phyloP scores from a whole-genome alignment of 1,140 invertebrate species.

The Lucilia sericata region DNA sequence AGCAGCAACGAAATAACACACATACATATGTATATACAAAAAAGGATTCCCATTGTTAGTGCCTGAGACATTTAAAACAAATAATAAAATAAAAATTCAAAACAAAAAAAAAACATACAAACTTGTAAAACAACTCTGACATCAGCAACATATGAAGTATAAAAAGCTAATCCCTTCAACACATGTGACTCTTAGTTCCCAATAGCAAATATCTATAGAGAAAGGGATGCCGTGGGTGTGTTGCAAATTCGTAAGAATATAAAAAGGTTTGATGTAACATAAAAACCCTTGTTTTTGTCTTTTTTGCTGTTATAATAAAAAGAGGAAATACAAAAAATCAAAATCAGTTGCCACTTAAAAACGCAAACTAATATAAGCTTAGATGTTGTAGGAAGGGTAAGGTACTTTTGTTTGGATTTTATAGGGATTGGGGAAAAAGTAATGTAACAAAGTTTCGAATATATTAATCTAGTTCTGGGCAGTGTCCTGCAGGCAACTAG shows the following conservation, averaged over 20 bases:
- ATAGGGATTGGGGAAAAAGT: too few species aligned
- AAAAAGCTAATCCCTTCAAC: background rate
- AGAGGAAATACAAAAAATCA: background rate
- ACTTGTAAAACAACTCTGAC: conserved; percentile 19
- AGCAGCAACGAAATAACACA: too few species aligned
- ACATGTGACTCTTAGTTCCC: background rate
- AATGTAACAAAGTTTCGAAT: too few species aligned
- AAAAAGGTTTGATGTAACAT: too few species aligned
- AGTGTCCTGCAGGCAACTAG: too few species aligned
- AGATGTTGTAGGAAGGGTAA: too few species aligned
- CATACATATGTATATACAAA: background rate
- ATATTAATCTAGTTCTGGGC: too few species aligned
- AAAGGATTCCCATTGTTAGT: background rate
- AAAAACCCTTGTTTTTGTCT: too few species aligned
- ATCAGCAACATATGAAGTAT: conserved; percentile 12
- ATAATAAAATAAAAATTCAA: conserved; percentile 26
- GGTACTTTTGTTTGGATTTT: too few species aligned
- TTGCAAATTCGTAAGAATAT: too few species aligned
- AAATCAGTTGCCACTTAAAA: background rate
- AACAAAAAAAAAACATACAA: background rate
- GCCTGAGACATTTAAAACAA: background rate
- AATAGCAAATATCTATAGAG: background rate
- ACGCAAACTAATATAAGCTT: background rate
- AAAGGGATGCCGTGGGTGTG: background rate
- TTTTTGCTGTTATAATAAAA: background rate